phyloP scores from a whole-genome alignment of 2,888 invertebrate species.

The Muscina levida region DNA sequence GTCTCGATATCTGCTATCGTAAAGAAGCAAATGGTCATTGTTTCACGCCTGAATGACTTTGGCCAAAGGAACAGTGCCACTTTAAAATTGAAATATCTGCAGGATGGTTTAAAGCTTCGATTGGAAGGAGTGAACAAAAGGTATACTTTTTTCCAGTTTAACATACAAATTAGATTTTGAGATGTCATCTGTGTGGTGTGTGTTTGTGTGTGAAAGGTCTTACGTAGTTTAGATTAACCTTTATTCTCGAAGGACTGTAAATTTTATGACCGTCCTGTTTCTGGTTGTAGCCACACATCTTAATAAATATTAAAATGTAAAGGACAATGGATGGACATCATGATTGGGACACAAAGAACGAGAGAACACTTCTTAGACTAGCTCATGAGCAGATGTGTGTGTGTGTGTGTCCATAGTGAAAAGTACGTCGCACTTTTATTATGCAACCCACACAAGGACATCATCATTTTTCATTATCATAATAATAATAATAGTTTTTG shows the following conservation, averaged over 20 bases:
- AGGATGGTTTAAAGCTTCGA: neutral
- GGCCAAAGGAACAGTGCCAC: slow-evolving; percentile 3
- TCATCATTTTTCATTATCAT: slow-evolving; percentile 64
- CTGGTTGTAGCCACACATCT: slow-evolving; percentile 57
- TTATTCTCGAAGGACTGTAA: slow-evolving; percentile 59
- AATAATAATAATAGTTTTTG: slow-evolving; percentile 61
- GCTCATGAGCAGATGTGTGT: too few species aligned
- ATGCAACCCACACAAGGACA: slow-evolving; percentile 20
- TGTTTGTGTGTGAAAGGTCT: slow-evolving; percentile 26
- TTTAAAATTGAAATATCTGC: slow-evolving; percentile 10
- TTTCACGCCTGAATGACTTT: slow-evolving; percentile 41
- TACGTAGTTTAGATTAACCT: slow-evolving; percentile 59
- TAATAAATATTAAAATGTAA: slow-evolving; percentile 69
- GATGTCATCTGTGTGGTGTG: neutral
- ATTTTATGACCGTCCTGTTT: slow-evolving; percentile 66
- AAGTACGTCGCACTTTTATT: slow-evolving; percentile 56
- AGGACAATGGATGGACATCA: slow-evolving; percentile 31
- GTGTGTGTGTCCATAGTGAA: slow-evolving; percentile 67
- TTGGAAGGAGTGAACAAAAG: neutral
- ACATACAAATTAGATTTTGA: slow-evolving; percentile 58
- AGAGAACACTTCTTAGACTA: too few species aligned
- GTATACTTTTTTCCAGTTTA: slow-evolving; percentile 49
- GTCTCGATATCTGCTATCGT: slow-evolving; percentile 2
- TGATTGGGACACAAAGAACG: too few species aligned
- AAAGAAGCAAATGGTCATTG: slow-evolving; percentile 24